Percentiles rank a stretch among this genome's conserved stretches.
These are phyloP conservation scores for Asbolus verrucosus DNA, from an alignment of 1,140 invertebrate species.

Conservation along the genomic window DNA sequence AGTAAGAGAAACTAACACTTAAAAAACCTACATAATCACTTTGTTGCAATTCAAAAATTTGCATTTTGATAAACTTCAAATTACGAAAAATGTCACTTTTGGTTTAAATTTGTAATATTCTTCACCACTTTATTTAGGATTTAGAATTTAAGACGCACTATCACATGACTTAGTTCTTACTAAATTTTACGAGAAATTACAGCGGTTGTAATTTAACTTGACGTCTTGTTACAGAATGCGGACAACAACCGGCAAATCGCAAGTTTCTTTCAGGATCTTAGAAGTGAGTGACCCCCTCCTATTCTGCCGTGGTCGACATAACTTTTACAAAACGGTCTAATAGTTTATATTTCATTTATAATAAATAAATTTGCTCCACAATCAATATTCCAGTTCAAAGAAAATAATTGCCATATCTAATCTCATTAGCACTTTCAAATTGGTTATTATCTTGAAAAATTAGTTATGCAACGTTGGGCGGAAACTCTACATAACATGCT, in stretches of 20 bases:
- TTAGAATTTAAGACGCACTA: too few species aligned
- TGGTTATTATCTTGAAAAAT: conserved; percentile 7
- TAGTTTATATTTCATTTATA: conserved; percentile 4
- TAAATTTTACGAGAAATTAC: conserved; percentile 5
- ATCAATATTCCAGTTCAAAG: conserved; percentile 2
- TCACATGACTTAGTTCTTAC: too few species aligned
- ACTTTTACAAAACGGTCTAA: conserved; percentile 32
- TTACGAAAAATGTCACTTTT: too few species aligned
- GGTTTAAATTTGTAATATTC: too few species aligned
- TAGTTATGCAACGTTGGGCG: conserved; percentile 1
- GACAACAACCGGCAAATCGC: conserved; percentile 53
- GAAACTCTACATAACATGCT: too few species aligned
- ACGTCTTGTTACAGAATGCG: conserved; percentile 41
- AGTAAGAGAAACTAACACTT: neutral
- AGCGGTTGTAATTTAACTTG: conserved; percentile 23
- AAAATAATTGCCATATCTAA: conserved; percentile 17
- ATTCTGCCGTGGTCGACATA: conserved; percentile 7
- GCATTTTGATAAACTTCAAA: conserved; percentile 57
- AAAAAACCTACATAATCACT: conserved; percentile 59
- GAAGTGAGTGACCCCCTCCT: conserved; percentile 47
- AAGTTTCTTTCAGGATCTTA: conserved; percentile 43
- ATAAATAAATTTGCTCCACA: conserved; percentile 13
- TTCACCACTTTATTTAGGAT: too few species aligned
- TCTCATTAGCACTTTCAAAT: conserved; percentile 20
- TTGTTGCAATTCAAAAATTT: conserved; percentile 58